These are phyloP conservation scores for Hydrolagus affinis DNA, from an alignment of 2,113 vertebrate species.

Conservation along the genomic window DNA sequence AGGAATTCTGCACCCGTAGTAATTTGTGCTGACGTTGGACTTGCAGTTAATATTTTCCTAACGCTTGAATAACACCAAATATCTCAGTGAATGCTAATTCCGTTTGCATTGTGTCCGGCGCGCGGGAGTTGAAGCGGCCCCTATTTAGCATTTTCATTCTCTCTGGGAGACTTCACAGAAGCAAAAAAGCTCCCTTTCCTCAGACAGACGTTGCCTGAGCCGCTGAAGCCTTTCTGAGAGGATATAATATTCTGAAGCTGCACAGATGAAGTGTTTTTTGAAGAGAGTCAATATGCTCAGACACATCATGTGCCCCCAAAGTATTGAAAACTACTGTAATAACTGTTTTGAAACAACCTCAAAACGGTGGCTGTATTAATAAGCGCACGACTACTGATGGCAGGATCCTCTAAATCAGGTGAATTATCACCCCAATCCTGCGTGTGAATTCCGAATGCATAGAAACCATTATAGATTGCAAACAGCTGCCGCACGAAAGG, in stretches of 20 bases:
- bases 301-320: not conserved
- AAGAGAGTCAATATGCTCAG: constrained; percentile 10
- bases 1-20: not conserved
- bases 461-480: constrained; percentile 20
- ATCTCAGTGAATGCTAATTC: not conserved
- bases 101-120: not conserved
- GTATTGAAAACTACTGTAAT: too few species aligned
- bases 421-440: not conserved
- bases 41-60: not conserved
- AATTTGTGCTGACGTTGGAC: constrained; percentile 2
- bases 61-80: not conserved
- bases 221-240: not conserved
- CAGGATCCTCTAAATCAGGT: not conserved
- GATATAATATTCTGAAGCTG: not conserved
- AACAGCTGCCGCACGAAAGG: constrained; percentile 24
- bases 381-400: not conserved
- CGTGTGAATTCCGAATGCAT: not conserved
- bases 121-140: not conserved
- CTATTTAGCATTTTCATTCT: not conserved
- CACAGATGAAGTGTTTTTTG: constrained; percentile 19
- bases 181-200: not conserved
- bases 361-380: not conserved
- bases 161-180: not conserved
- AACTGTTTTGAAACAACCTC: too few species aligned
- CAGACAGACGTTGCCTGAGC: not conserved